These are phyloP conservation scores for Cyprinodon diabolis DNA, from an alignment of 2,797 vertebrate species.

Conservation along the genomic window DNA sequence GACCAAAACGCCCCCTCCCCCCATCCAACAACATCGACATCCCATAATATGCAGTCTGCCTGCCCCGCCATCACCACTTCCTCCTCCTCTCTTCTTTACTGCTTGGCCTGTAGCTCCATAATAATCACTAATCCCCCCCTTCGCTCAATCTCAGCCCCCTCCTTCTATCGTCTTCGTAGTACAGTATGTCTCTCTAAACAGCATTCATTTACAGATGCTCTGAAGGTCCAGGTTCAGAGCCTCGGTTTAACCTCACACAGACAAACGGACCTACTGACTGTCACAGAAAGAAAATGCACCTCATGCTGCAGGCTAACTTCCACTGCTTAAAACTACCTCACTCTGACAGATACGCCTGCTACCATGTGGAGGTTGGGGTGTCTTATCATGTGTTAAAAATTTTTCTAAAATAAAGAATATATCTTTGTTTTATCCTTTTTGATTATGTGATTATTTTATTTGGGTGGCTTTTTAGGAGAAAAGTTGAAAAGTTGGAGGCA, in stretches of 20 bases:
- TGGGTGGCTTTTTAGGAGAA: neutral
- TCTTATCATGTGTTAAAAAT: neutral
- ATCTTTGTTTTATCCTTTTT: neutral
- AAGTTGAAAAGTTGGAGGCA: neutral
- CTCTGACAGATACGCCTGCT: neutral
- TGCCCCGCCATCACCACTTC: slow-evolving; percentile 26
- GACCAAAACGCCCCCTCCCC: slow-evolving; percentile 76
- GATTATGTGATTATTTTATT: neutral
- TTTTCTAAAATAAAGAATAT: neutral
- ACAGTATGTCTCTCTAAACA: slow-evolving; percentile 55
- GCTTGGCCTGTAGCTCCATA: slow-evolving; percentile 66
- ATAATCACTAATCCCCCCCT: slow-evolving; percentile 76
- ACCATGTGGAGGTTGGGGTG: neutral
- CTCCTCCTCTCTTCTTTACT: slow-evolving; percentile 47
- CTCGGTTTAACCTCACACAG: slow-evolving; percentile 32
- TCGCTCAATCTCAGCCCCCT: neutral
- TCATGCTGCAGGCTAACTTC: neutral
- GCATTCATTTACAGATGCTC: slow-evolving; percentile 47
- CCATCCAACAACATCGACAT: slow-evolving; percentile 73
- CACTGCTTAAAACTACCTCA: neutral
- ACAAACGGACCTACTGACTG: slow-evolving; percentile 11
- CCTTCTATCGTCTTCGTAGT: slow-evolving; percentile 6
- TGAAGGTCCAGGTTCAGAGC: slow-evolving; percentile 48
- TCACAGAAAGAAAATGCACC: slow-evolving; percentile 6
- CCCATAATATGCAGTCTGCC: slow-evolving; percentile 77